Evolutionary conservation across 1,140 invertebrate genomes (phyloP).

Genomic region (Zaprionus ornatus): DNA sequence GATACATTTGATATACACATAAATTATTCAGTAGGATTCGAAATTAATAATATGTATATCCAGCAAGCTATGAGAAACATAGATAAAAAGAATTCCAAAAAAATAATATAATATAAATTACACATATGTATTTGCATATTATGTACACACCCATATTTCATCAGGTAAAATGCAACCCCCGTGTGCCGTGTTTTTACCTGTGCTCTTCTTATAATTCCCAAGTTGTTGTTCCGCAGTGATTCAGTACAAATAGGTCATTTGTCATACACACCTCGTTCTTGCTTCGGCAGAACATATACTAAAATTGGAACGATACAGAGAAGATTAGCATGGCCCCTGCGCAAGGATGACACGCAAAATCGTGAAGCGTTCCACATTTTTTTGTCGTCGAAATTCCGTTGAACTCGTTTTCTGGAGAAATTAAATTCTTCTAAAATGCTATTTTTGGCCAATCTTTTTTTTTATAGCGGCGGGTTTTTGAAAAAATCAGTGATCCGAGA

Average conservation of each 20-base stretch:
- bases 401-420: neutral
- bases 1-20: neutral
- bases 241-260: neutral
- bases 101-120: neutral
- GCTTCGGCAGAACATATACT: conserved; percentile 90
- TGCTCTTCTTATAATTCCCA: conserved; percentile 15
- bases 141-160: neutral
- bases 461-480: no score
- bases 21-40: neutral
- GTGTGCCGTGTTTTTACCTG: neutral
- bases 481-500: no score
- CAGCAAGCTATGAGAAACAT: neutral
- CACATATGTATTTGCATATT: neutral
- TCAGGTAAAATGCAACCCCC: conserved; percentile 2
- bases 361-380: conserved; percentile 93
- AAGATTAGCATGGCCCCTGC: conserved; percentile 96
- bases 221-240: neutral
- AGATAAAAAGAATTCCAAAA: neutral
- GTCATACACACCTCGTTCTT: conserved; percentile 84
- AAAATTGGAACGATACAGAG: conserved; percentile 95
- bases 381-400: conserved; percentile 62
- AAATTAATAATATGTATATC: neutral
- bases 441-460: no score
- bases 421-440: no score
- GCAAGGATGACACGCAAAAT: conserved; percentile 96